These are phyloP conservation scores for Lepus europaeus DNA, from an alignment of 2,113 vertebrate species.

Conservation along the genomic window DNA sequence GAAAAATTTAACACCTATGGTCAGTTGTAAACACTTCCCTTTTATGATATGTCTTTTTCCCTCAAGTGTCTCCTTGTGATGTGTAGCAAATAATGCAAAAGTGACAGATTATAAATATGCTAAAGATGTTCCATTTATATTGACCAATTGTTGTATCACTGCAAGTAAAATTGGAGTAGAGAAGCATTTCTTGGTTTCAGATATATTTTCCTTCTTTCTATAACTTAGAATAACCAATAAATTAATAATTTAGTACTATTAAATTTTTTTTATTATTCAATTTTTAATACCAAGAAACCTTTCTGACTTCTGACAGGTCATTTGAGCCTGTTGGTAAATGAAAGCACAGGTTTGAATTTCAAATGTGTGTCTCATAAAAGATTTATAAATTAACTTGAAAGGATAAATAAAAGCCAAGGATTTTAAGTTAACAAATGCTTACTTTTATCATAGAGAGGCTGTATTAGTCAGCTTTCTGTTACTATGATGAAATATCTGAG, in stretches of 20 bases:
- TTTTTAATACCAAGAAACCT: constrained; percentile 49
- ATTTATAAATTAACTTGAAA: constrained; percentile 32
- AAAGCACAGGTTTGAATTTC: constrained; percentile 52
- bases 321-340: constrained; percentile 49
- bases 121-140: constrained; percentile 61
- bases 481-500: too few relatives aligned
- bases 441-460: neutral
- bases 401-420: neutral
- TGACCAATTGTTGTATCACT: constrained; percentile 57
- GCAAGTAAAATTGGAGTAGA: constrained; percentile 26
- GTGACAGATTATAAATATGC: constrained; percentile 68
- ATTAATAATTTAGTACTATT: constrained; percentile 53
- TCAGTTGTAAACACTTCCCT: constrained; percentile 71
- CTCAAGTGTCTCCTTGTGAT: constrained; percentile 71
- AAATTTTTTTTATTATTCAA: constrained; percentile 52
- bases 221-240: constrained; percentile 19
- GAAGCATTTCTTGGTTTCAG: constrained; percentile 53
- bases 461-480: too few relatives aligned
- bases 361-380: neutral
- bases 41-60: constrained; percentile 68
- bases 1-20: constrained; percentile 72
- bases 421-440: constrained; percentile 43
- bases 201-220: constrained; percentile 41
- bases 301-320: constrained; percentile 57
- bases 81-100: constrained; percentile 59